These are phyloP conservation scores for Drosophila mayaguana DNA, from an alignment of 2,888 invertebrate species.

Conservation along the genomic window DNA sequence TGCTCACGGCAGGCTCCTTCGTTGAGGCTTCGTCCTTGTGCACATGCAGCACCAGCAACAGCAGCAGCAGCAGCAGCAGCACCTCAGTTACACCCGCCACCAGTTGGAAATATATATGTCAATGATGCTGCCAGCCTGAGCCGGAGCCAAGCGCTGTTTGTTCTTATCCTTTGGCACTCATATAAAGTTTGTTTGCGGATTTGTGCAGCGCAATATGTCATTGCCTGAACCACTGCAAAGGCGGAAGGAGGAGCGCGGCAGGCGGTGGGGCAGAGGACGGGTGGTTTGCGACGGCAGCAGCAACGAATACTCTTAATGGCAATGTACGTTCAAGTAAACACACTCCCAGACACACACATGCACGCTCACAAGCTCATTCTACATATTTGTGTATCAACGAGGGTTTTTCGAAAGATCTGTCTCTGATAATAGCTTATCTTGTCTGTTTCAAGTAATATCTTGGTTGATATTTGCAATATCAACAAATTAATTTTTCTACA, in stretches of 20 bases:
- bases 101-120: conserved; percentile 66
- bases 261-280: background rate
- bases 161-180: conserved; percentile 78
- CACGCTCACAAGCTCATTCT: conserved; percentile 19
- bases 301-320: conserved; percentile 75
- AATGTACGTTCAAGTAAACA: conserved; percentile 78
- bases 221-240: conserved; percentile 58
- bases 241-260: background rate
- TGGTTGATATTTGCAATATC: background rate
- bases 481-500: background rate
- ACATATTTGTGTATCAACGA: conserved; percentile 44
- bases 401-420: conserved; percentile 30
- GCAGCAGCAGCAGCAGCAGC: background rate
- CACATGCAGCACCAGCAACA: background rate
- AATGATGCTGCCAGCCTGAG: conserved; percentile 59
- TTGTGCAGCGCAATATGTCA: conserved; percentile 81
- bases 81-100: conserved; percentile 10
- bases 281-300: conserved; percentile 33
- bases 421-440: too few relatives aligned
- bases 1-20: conserved; percentile 10
- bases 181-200: conserved; percentile 81
- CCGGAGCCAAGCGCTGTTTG: conserved; percentile 61
- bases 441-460: background rate
- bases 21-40: conserved; percentile 19
- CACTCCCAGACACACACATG: conserved; percentile 37